These are phyloP conservation scores for Ridgeia piscesae DNA, from an alignment of 1,140 invertebrate genomes.

Conservation along the genomic window DNA sequence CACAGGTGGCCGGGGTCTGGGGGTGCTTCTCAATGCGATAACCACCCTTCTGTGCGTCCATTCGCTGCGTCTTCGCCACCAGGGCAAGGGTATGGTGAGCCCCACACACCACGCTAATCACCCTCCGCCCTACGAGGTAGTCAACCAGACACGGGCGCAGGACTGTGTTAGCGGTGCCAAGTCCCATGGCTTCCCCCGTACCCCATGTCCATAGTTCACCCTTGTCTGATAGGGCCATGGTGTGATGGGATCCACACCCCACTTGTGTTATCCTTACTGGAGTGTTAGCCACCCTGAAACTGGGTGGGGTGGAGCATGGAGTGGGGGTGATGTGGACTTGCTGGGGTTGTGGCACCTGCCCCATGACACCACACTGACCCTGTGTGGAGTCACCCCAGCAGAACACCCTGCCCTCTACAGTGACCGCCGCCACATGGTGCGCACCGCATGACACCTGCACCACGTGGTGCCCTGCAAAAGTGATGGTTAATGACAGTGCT, in stretches of 20 bases:
- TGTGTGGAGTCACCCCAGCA: slow-evolving; percentile 50
- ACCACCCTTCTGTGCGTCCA: slow-evolving; percentile 41
- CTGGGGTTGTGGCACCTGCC: slow-evolving; percentile 38
- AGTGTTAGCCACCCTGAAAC: neutral
- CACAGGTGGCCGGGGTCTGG: slow-evolving; percentile 34
- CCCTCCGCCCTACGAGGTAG: slow-evolving; percentile 69
- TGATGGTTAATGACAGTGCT: neutral
- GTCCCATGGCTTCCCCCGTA: slow-evolving; percentile 69
- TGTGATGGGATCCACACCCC: slow-evolving; percentile 79
- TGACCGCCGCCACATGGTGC: slow-evolving; percentile 49
- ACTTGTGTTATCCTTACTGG: slow-evolving; percentile 64
- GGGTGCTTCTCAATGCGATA: slow-evolving; percentile 29
- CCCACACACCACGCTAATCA: slow-evolving; percentile 67
- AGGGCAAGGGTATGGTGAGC: slow-evolving; percentile 70
- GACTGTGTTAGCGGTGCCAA: slow-evolving; percentile 55
- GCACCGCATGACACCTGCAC: slow-evolving; percentile 45
- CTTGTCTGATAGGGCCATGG: slow-evolving; percentile 82
- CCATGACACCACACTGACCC: slow-evolving; percentile 48
- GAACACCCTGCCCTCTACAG: slow-evolving; percentile 40
- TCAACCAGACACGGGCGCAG: slow-evolving; percentile 66
- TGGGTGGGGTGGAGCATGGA: too few relatives aligned
- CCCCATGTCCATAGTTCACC: slow-evolving; percentile 78
- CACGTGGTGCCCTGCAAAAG: slow-evolving; percentile 39
- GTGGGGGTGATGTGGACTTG: neutral
- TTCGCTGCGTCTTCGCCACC: slow-evolving; percentile 62